Conservation (phyloP, 2,888 invertebrate genomes). For the Nebria salina region DNA sequence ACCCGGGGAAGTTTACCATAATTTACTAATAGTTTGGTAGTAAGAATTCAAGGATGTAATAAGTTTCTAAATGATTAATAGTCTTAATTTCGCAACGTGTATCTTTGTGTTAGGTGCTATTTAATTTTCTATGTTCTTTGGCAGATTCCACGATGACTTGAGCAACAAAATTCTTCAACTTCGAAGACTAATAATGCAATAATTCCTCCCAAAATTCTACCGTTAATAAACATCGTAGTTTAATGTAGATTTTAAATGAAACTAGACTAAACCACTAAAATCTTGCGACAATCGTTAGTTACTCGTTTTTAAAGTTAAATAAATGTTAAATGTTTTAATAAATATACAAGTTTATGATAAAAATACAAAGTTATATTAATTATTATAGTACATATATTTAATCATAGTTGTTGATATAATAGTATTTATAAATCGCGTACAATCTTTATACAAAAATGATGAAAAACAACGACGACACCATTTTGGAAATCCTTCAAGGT, state of each 20-base stretch:
- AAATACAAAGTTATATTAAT: conserved; percentile 8
- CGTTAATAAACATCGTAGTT: conserved; percentile 14
- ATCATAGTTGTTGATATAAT: conserved; percentile 23
- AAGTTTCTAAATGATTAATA: not conserved
- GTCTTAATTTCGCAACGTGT: not conserved
- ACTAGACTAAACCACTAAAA: conserved; percentile 24
- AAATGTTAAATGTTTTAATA: conserved; percentile 45
- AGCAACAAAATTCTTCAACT: conserved; percentile 15
- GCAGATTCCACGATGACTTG: conserved; percentile 39
- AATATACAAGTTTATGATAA: conserved; percentile 16
- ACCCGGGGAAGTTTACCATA: not conserved
- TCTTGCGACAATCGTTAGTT: conserved; percentile 34
- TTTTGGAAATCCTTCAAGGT: conserved; percentile 62
- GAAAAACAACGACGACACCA: conserved; percentile 64
- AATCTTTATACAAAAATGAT: conserved; percentile 48
- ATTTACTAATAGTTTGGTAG: not conserved
- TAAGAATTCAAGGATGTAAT: not conserved
- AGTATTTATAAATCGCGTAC: conserved; percentile 3
- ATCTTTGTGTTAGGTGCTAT: too few species aligned
- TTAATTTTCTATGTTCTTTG: conserved; percentile 3
- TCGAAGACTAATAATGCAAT: conserved; percentile 45
- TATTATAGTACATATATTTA: conserved; percentile 3
- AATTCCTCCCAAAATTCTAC: conserved; percentile 8
- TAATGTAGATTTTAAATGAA: conserved; percentile 23
- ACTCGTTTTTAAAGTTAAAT: conserved; percentile 13